Conservation (phyloP, 2,888 invertebrate genomes). For the Sturmia bella region DNA sequence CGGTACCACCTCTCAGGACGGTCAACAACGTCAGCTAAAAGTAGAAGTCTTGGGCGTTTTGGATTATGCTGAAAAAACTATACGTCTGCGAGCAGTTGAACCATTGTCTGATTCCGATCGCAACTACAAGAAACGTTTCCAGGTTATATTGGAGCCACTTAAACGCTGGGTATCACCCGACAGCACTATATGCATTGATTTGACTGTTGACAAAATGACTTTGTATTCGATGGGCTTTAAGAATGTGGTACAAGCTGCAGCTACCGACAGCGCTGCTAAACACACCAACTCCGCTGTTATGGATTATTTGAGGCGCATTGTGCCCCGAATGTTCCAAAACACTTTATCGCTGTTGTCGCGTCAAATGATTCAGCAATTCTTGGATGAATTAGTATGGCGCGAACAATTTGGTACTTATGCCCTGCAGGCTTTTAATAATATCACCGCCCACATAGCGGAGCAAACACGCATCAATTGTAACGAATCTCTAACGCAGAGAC, state of each 20-base stretch:
- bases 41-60: conserved; percentile 93
- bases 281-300: conserved; percentile 89
- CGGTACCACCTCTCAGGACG: conserved; percentile 92
- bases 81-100: conserved; percentile 91
- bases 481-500: conserved; percentile 85
- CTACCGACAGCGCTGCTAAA: conserved; percentile 81
- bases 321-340: conserved; percentile 95
- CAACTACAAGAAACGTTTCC: conserved; percentile 90
- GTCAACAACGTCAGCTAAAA: conserved; percentile 89
- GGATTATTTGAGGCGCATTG: conserved; percentile 92
- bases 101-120: conserved; percentile 90
- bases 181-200: conserved; percentile 90
- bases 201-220: conserved; percentile 91
- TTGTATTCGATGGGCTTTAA: conserved; percentile 90
- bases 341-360: conserved; percentile 90
- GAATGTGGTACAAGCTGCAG: conserved; percentile 86
- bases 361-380: conserved; percentile 94
- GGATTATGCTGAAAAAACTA: conserved; percentile 87
- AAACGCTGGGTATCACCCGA: conserved; percentile 90
- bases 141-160: conserved; percentile 91
- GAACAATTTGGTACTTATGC: conserved; percentile 92
- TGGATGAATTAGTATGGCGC: conserved; percentile 94
- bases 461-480: conserved; percentile 88
- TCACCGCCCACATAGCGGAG: conserved; percentile 89
- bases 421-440: conserved; percentile 90